These are phyloP conservation scores for Drosophila yakuba DNA, from an alignment of 1,140 invertebrate species.

Conservation along the genomic window DNA sequence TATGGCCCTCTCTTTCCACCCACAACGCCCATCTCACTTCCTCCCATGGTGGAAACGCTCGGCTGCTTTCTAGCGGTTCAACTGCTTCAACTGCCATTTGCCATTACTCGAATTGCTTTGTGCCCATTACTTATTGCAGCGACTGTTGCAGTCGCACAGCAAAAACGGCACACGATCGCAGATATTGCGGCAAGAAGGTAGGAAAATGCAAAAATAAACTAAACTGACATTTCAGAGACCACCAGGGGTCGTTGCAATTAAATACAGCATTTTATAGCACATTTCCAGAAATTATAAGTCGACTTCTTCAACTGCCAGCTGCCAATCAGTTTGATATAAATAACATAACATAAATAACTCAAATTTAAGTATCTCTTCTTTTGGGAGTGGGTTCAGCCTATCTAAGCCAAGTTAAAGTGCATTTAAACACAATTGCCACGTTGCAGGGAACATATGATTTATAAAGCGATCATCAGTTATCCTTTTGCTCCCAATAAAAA, in stretches of 20 bases:
- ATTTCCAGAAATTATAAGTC: background rate
- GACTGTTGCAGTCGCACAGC: constrained; percentile 52
- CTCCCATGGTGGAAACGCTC: constrained; percentile 36
- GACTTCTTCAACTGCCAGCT: background rate
- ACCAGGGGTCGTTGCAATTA: constrained; percentile 8
- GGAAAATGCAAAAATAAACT: background rate
- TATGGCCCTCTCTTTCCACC: background rate
- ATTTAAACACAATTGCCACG: too few species aligned
- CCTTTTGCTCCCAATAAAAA: constrained; percentile 18
- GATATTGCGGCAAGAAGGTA: constrained; percentile 19
- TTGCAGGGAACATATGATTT: constrained; percentile 1
- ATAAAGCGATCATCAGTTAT: constrained; percentile 10
- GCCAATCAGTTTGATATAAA: too few species aligned
- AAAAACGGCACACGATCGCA: constrained; percentile 48
- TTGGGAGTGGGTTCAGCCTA: too few species aligned
- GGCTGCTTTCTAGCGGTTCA: constrained; percentile 75
- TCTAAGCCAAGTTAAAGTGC: too few species aligned
- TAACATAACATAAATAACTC: too few species aligned
- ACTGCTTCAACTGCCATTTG: constrained; percentile 43
- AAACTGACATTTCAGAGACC: background rate
- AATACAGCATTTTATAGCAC: background rate
- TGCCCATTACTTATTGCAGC: constrained; percentile 74
- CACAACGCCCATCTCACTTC: background rate
- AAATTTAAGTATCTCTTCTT: too few species aligned
- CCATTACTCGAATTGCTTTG: constrained; percentile 74